phyloP scores from a whole-genome alignment of 2,113 vertebrate genomes.

The Sminthopsis crassicaudata region DNA sequence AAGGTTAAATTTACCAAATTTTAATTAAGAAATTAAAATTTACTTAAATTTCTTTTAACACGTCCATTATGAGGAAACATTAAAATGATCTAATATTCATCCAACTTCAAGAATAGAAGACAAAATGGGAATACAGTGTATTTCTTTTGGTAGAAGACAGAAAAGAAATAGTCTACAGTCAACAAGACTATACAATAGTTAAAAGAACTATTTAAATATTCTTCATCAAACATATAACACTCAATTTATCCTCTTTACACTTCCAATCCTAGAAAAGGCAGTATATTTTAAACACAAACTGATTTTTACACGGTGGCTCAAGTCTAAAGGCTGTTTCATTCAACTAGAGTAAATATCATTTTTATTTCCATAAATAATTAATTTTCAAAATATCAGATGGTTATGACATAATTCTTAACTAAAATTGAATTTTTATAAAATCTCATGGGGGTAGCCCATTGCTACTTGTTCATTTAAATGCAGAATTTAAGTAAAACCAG shows the following conservation, averaged over 20 bases:
- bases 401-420: constrained; percentile 61
- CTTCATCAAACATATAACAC: constrained; percentile 63
- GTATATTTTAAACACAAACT: constrained; percentile 74
- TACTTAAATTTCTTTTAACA: constrained; percentile 65
- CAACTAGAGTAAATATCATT: constrained; percentile 60
- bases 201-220: constrained; percentile 52
- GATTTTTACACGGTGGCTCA: constrained; percentile 77
- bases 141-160: constrained; percentile 20
- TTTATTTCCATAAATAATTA: constrained; percentile 74
- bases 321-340: constrained; percentile 71
- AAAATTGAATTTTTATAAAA: constrained; percentile 21
- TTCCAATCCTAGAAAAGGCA: constrained; percentile 76
- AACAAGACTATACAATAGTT: constrained; percentile 38
- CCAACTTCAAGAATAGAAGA: constrained; percentile 57
- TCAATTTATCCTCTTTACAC: constrained; percentile 66
- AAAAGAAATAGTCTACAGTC: background rate
- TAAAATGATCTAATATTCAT: background rate
- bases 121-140: constrained; percentile 50
- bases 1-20: constrained; percentile 66
- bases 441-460: constrained; percentile 48
- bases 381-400: constrained; percentile 60
- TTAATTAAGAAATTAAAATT: constrained; percentile 73
- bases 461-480: constrained; percentile 58
- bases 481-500: constrained; percentile 22
- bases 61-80: constrained; percentile 58